phyloP scores from a whole-genome alignment of 2,113 vertebrate species.

The Junco hyemalis region DNA sequence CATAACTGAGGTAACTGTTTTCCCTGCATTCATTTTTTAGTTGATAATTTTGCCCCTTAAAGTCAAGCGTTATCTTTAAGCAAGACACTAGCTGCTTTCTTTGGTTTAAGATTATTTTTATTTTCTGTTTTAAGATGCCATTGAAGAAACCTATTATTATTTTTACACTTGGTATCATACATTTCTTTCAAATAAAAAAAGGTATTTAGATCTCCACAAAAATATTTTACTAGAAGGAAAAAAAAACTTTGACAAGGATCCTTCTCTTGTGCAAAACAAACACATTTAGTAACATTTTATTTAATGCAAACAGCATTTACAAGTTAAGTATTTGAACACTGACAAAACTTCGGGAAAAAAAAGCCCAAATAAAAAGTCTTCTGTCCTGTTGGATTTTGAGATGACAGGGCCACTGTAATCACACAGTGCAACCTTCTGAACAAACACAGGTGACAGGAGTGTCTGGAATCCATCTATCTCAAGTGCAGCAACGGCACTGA shows the following conservation, averaged over 20 bases:
- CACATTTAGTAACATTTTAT: slow-evolving; percentile 22
- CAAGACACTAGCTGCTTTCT: slow-evolving; percentile 50
- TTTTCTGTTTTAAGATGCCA: slow-evolving; percentile 45
- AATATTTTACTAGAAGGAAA: background rate
- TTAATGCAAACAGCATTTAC: slow-evolving; percentile 46
- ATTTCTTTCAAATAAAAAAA: background rate
- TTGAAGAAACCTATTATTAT: background rate
- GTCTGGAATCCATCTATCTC: background rate
- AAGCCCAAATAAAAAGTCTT: background rate
- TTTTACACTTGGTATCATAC: slow-evolving; percentile 24
- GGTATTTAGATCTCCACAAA: slow-evolving; percentile 2
- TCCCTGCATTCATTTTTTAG: background rate
- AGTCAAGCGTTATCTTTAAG: slow-evolving; percentile 24
- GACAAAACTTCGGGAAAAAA: background rate
- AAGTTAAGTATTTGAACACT: slow-evolving; percentile 13
- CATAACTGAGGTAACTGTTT: background rate
- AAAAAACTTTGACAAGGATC: slow-evolving; percentile 15
- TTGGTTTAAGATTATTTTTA: slow-evolving; percentile 51
- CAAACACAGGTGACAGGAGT: background rate
- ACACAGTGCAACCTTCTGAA: background rate
- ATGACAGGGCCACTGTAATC: background rate
- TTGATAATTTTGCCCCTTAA: background rate
- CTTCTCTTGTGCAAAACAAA: background rate
- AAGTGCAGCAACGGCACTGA: background rate
- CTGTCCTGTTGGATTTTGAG: background rate